phyloP scores from a whole-genome alignment of 2,797 vertebrate species.

The Strix occidentalis region DNA sequence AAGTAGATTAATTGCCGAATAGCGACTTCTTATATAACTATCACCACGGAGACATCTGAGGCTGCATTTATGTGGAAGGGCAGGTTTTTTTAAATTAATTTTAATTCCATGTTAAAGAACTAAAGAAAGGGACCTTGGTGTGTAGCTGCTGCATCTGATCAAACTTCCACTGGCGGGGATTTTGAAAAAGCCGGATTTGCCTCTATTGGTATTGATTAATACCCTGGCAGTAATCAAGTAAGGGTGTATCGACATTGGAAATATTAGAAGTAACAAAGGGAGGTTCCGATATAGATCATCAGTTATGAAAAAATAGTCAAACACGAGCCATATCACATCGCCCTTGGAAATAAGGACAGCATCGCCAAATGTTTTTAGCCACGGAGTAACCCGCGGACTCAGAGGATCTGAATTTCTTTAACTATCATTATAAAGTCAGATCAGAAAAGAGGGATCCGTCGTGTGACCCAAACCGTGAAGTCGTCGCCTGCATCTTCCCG shows the following conservation, averaged over 20 bases:
- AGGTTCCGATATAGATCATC: background rate
- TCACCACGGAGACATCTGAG: background rate
- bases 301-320: background rate
- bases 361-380: background rate
- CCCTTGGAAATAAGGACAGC: background rate
- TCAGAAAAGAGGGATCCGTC: background rate
- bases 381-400: rapidly evolving
- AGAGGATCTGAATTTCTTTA: background rate
- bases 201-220: background rate
- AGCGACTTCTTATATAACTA: background rate
- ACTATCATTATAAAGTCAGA: background rate
- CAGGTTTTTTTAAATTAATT: background rate
- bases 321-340: background rate
- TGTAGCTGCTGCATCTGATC: background rate
- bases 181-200: background rate
- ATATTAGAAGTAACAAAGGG: background rate
- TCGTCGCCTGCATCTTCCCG: rapidly evolving
- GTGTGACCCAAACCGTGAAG: background rate
- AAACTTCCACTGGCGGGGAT: background rate
- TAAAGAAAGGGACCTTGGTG: background rate
- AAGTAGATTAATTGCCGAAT: background rate
- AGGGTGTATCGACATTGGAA: background rate
- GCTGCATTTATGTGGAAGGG: background rate
- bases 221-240: background rate
- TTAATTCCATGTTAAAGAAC: background rate